Conservation (phyloP, 2,797 vertebrate genomes). For the Gephyroberyx darwinii region DNA sequence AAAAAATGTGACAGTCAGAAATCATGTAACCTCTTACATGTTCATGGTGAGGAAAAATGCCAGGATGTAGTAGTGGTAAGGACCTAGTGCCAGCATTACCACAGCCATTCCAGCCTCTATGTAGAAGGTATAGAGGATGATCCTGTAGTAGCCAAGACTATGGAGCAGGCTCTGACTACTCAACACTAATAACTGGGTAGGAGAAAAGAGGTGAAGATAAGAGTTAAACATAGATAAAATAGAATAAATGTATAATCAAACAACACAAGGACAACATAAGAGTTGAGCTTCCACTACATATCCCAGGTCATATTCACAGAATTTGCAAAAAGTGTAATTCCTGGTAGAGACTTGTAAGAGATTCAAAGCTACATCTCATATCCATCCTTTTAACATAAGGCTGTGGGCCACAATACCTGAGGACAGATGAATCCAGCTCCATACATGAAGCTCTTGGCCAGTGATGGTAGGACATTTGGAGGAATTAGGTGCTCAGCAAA, state of each 20-base stretch:
- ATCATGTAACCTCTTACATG: conserved; percentile 83
- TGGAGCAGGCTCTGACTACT: conserved; percentile 82
- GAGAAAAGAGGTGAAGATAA: conserved; percentile 13
- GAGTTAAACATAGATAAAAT: too few species aligned
- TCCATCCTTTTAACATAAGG: background rate
- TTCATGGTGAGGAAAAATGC: conserved; percentile 87
- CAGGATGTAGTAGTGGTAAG: conserved; percentile 84
- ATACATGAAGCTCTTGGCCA: conserved; percentile 88
- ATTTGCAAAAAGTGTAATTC: too few species aligned
- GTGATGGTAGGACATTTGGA: conserved; percentile 81
- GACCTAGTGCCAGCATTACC: conserved; percentile 84
- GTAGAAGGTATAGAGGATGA: conserved; percentile 90
- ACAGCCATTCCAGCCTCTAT: conserved; percentile 82
- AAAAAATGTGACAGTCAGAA: background rate
- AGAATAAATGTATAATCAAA: too few species aligned
- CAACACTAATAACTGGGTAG: conserved; percentile 86
- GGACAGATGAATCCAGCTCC: conserved; percentile 92
- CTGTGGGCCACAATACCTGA: conserved; percentile 80
- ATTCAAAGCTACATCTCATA: background rate
- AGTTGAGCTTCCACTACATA: too few species aligned
- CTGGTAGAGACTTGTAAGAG: too few species aligned
- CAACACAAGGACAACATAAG: too few species aligned
- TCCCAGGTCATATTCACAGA: too few species aligned
- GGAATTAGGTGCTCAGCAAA: conserved; percentile 91
- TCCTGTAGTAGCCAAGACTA: conserved; percentile 87